phyloP scores from a whole-genome alignment of 2,888 invertebrate species.

The Mythimna loreyi region DNA sequence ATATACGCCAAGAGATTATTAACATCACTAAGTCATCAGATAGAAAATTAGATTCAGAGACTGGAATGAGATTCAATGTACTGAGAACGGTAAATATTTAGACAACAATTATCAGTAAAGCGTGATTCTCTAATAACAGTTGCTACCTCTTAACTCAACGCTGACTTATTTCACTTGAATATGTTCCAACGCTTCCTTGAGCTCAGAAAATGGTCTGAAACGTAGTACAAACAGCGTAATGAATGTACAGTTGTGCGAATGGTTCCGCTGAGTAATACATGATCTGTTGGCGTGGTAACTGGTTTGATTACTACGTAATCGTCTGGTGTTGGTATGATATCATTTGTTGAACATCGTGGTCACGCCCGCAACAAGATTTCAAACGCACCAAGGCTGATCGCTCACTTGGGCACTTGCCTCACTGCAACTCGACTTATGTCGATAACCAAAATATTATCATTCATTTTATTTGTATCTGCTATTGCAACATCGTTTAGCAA shows the following conservation, averaged over 20 bases:
- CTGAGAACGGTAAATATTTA: conserved; percentile 86
- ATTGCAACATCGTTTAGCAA: conserved; percentile 39
- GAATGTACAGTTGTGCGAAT: conserved; percentile 58
- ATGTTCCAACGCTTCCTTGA: conserved; percentile 65
- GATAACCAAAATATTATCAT: conserved; percentile 60
- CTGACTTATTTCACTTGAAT: conserved; percentile 12
- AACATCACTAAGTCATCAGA: conserved; percentile 59
- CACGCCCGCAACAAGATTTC: conserved; percentile 79
- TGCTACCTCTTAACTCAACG: conserved; percentile 64
- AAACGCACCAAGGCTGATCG: conserved; percentile 78
- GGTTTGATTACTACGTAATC: conserved; percentile 86
- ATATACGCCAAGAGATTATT: conserved; percentile 50
- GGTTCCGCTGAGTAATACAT: conserved; percentile 43
- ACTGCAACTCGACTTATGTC: conserved; percentile 55
- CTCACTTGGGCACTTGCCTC: conserved; percentile 67
- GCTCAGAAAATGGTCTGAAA: conserved; percentile 16
- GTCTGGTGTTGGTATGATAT: conserved; percentile 84
- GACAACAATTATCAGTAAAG: conserved; percentile 86
- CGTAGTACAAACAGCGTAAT: conserved; percentile 62
- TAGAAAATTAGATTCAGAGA: conserved; percentile 73
- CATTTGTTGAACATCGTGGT: conserved; percentile 84
- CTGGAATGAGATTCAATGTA: conserved; percentile 77
- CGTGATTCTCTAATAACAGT: conserved; percentile 79
- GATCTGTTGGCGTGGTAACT: conserved; percentile 68
- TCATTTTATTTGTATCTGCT: conserved; percentile 48